Base-by-base conservation (phyloP, 2,797 vertebrate species). In the Varecia variegata region DNA sequence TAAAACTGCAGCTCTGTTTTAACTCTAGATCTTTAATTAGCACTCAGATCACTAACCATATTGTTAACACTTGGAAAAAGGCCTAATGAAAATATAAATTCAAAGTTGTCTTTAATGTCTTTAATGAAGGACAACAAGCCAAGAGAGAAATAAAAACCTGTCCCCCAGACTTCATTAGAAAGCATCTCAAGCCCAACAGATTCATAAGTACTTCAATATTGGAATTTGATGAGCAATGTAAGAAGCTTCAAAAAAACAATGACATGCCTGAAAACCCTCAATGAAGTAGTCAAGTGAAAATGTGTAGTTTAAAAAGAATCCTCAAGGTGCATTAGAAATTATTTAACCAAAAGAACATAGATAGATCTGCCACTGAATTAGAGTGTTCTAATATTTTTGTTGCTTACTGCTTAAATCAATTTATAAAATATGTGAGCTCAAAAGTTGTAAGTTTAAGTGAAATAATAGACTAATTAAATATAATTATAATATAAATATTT, bases 1-100 rank as follows among this genome's bases (percentile, higher is more conserved):
- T 11, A 60, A 47, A 92, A 60, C 10, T 50, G 5, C 3, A 60
- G 7, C n/a, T 95, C 7, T n/a, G 38, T 91, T 73, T 93, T 88
- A 85, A 95, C 38, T 73, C 40, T 2, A 68, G 6, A 74, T 65
- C 17, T 88, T 88, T 88, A 71, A 65, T 93, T 79, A 83, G 21
- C 35, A 74, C 65, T 86, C 56, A 85, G 52, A 77, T 86, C 65
- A 93, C 38, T 35, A 74, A 67, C 20, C 40, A n/a, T 47, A 89
- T 23, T 79, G 47, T 60, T 27, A 96, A 56, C 25, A 94, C n/a
- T 95, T 95, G 50, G 15, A 83, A 79, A 95, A 13, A 97, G 23
- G 10, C 8, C 10, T 80, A 89, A 80, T 71, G 58, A 87, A 95
- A 94, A 89, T 85, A 90, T 17, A 89, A 91, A 89, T 32, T 89